A percentile compares a stretch with the other conserved stretches of the same genome.
These are phyloP conservation scores for Drosophila leontia DNA, from an alignment of 1,140 invertebrate genomes.

Conservation along the genomic window DNA sequence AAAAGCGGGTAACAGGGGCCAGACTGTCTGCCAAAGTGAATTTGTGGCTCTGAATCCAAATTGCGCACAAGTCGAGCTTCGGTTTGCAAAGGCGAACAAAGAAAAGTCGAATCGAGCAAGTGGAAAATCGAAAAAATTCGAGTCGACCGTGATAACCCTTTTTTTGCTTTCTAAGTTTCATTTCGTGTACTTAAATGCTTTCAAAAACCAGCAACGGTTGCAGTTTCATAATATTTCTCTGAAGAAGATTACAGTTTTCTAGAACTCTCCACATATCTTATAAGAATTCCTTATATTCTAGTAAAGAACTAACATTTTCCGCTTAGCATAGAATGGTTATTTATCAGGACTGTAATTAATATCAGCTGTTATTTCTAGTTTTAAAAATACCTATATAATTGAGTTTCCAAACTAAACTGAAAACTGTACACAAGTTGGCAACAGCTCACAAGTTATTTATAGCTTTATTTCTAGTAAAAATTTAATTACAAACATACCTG, in stretches of 20 bases:
- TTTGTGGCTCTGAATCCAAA: constrained; percentile 67
- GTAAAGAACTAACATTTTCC: no score
- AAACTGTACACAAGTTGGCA: not conserved
- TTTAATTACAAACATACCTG: constrained; percentile 62
- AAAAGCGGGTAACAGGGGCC: not conserved
- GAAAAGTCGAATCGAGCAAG: constrained; percentile 56
- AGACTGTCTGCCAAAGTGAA: constrained; percentile 50
- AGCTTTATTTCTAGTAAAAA: constrained; percentile 30
- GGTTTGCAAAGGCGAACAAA: constrained; percentile 47
- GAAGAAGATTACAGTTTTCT: not conserved
- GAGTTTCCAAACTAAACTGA: not conserved
- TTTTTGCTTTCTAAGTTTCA: not conserved
- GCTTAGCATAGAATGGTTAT: not conserved
- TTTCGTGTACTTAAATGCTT: not conserved
- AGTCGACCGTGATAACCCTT: constrained; percentile 7
- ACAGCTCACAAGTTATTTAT: constrained; percentile 5
- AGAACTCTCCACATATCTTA: not conserved
- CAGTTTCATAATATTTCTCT: not conserved
- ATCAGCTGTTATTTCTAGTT: not conserved
- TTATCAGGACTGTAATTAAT: not conserved
- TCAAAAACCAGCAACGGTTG: not conserved
- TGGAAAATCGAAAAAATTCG: constrained; percentile 65
- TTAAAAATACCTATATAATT: not conserved
- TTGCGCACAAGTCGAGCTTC: constrained; percentile 69
- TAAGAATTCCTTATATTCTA: not conserved